Evolutionary conservation across 2,797 vertebrate species (phyloP).

Genomic region (Sphenopsis melanotis): DNA sequence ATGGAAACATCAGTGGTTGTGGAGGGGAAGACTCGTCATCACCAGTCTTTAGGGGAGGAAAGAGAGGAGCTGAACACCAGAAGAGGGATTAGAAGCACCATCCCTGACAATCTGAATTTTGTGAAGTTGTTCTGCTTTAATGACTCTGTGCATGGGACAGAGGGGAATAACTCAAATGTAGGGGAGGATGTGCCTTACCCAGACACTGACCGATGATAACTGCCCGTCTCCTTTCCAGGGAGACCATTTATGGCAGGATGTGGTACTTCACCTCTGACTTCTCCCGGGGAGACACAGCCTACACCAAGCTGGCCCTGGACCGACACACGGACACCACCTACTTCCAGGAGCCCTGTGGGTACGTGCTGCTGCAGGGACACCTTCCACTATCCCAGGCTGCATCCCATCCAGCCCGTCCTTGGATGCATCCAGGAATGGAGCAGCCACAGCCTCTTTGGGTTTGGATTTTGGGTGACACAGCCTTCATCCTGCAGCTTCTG

Average conservation of each 20-base stretch:
- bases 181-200: not conserved
- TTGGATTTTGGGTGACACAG: not conserved
- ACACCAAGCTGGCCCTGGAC: constrained; percentile 89
- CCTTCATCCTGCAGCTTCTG: not conserved
- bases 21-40: not conserved
- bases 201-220: rapidly evolving
- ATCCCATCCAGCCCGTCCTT: not conserved
- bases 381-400: not conserved
- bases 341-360: constrained; percentile 93
- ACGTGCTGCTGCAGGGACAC: not conserved
- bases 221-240: constrained; percentile 69
- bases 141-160: not conserved
- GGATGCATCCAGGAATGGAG: not conserved
- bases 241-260: constrained; percentile 90
- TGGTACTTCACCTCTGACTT: constrained; percentile 92
- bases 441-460: not conserved
- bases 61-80: not conserved
- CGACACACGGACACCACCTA: constrained; percentile 92
- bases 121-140: not conserved
- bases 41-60: not conserved
- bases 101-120: not conserved
- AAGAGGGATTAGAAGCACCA: not conserved
- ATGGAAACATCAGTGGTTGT: not conserved
- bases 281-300: constrained; percentile 89
- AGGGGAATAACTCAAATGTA: not conserved